Percentiles rank a stretch among this genome's conserved stretches.
phyloP scores from a whole-genome alignment of 2,888 invertebrate genomes.

The Oasisia sp. region DNA sequence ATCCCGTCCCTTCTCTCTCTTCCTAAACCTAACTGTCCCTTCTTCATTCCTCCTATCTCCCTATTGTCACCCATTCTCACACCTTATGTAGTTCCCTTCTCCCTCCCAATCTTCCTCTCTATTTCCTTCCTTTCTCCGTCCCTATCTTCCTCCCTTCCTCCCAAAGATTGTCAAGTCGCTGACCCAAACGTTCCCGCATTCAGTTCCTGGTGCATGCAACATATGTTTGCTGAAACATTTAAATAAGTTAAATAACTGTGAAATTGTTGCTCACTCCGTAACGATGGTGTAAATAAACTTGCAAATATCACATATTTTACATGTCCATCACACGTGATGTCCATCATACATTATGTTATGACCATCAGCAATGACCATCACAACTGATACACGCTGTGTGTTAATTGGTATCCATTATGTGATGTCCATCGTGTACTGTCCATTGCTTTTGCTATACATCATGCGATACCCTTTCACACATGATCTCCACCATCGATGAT shows the following conservation, averaged over 20 bases:
- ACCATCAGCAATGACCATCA: too few relatives aligned
- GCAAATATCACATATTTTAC: background rate
- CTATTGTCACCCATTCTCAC: too few relatives aligned
- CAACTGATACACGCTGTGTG: too few relatives aligned
- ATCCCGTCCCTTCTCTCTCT: too few relatives aligned
- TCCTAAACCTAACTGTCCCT: too few relatives aligned
- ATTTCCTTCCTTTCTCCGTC: background rate
- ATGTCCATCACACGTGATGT: background rate
- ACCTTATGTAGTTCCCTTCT: background rate
- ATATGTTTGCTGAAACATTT: background rate
- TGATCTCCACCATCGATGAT: too few relatives aligned
- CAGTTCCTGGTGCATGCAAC: background rate
- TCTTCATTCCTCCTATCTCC: too few relatives aligned
- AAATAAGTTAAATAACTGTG: background rate
- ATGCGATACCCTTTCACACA: too few relatives aligned
- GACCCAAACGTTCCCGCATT: background rate
- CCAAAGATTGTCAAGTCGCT: background rate
- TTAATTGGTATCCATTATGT: too few relatives aligned
- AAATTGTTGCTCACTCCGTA: background rate
- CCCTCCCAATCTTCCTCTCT: background rate
- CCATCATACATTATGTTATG: too few relatives aligned
- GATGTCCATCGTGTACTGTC: too few relatives aligned
- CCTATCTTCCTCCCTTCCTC: background rate
- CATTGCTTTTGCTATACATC: too few relatives aligned
- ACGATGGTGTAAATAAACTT: background rate